Evolutionary conservation across 2,797 vertebrate species (phyloP), one percentile per base, ranked within the genome.

Genomic region (Psittacula echo): DNA sequence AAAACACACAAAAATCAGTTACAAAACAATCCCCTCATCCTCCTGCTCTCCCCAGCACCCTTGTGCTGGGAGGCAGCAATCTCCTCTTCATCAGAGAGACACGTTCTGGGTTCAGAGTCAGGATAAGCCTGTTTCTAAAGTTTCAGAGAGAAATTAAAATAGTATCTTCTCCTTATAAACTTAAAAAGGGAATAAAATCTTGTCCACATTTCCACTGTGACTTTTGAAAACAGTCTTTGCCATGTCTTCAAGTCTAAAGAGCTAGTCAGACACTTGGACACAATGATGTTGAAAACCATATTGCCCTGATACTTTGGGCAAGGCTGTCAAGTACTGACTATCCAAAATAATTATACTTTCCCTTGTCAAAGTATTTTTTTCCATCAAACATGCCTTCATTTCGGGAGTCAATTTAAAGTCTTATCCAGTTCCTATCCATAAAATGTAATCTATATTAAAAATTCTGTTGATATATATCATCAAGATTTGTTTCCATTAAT

Each of bases 31-130:
- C 4, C 9, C 58, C 24, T 37, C 3, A 2, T 24, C 10, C 5
- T 71, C 39, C 18, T 4, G 1, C 44, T 71, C 24, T 15, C 26
- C 23, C 17, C 30, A 44, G 29, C 5, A 60, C 7, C 19, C 23
- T 34, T 80, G 27, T 44, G 21, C 42, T 68, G 41, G 29, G 44
- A 85, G 12, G 16, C n/a, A 66, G 27, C 22, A 62, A 16, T 32
- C 45, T 79, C 47, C 42, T 51, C 50, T 71, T 72, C 32, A 56
- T 24, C 30, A 65, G 24, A 78, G 29, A 42, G 17, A 27, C 11
- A 11, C 0, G 0, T 37, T 79, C 29, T 26, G 10, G 22, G 4
- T 73, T 7, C 18, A 47, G 60, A 76, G 13, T 21, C 21, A 39
- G n/a, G 82, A 61, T 42, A 66, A 56, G 2, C 10, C 30, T 45